Conservation (phyloP, 2,113 vertebrate genomes). For the Camelus bactrianus region DNA sequence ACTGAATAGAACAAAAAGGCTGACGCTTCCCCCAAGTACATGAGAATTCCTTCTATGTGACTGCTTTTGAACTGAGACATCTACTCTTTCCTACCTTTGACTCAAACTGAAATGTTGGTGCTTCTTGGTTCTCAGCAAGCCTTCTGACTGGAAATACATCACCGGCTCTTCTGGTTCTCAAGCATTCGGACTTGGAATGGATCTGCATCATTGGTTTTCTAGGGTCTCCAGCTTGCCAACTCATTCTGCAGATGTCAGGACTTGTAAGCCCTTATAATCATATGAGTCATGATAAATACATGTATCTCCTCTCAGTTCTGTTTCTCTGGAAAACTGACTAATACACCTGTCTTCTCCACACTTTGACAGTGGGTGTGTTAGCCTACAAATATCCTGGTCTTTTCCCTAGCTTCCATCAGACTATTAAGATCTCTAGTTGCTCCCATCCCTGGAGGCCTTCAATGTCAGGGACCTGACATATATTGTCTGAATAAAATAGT, state of each 20-base stretch:
- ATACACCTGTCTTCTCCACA: background rate
- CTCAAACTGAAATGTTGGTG: background rate
- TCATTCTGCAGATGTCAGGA: background rate
- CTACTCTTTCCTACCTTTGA: background rate
- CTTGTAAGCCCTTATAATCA: background rate
- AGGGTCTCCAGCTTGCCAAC: background rate
- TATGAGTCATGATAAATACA: background rate
- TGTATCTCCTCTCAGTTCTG: background rate
- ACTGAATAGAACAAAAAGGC: background rate
- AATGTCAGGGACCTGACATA: background rate
- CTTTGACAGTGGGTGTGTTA: background rate
- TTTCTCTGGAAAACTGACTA: slow-evolving; percentile 12
- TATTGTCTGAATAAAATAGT: background rate
- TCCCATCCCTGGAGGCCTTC: background rate
- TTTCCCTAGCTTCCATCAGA: background rate
- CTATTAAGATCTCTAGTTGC: background rate
- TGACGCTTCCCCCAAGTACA: background rate
- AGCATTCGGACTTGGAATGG: background rate
- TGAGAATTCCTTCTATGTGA: background rate
- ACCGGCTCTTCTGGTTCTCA: background rate
- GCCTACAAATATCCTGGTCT: background rate
- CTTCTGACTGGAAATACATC: background rate
- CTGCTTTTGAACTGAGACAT: background rate
- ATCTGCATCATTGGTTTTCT: background rate
- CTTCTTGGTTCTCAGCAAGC: background rate